A percentile compares a stretch with the other conserved stretches of the same genome.
Conservation (phyloP, 2,797 vertebrate species). For the Coregonus ussuriensis region DNA sequence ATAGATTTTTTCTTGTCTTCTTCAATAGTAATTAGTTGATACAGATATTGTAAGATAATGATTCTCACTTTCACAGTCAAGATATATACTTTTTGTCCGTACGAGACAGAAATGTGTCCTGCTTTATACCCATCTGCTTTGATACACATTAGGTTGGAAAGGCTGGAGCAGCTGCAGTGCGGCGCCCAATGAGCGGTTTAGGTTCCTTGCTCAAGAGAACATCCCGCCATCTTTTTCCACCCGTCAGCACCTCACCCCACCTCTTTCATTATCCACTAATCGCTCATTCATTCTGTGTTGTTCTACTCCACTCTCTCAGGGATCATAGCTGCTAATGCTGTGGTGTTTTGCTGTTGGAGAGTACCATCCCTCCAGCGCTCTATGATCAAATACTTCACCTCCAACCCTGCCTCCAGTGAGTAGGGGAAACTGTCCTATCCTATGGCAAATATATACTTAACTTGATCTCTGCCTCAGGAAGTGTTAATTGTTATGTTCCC, state of each 20-base stretch:
- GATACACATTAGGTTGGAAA: background rate
- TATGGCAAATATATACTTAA: background rate
- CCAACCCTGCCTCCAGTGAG: conserved; percentile 93
- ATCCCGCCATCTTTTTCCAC: background rate
- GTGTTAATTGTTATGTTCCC: background rate
- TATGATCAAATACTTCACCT: conserved; percentile 92
- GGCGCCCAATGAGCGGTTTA: background rate
- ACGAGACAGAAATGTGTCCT: background rate
- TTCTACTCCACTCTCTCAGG: conserved; percentile 64
- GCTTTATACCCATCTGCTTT: background rate
- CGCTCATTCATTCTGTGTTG: background rate
- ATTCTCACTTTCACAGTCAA: too few species aligned
- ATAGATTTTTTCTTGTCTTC: background rate
- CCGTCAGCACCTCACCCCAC: background rate
- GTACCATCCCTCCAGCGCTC: conserved; percentile 82
- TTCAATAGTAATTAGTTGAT: background rate
- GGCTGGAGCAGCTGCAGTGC: background rate
- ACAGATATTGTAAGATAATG: background rate
- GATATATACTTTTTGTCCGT: background rate
- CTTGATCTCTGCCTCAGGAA: background rate
- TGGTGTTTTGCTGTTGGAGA: conserved; percentile 93
- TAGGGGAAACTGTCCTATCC: conserved; percentile 28
- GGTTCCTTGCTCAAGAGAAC: background rate
- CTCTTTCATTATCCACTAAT: background rate
- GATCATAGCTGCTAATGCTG: conserved; percentile 86